Evolutionary conservation across 2,797 vertebrate species (phyloP).

Genomic region (Cyclura pinguis): DNA sequence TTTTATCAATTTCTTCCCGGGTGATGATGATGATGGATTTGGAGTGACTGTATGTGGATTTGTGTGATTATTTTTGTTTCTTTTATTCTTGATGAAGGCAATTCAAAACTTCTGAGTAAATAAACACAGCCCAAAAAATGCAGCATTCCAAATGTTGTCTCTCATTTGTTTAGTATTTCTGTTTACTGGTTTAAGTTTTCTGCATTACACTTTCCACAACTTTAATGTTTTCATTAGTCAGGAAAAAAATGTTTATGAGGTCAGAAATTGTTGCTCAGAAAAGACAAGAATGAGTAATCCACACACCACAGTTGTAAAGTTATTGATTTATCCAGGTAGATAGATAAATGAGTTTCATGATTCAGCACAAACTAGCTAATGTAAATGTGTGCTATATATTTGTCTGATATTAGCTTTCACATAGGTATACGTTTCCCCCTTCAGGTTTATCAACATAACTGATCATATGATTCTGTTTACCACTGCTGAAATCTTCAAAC

Average conservation of each 20-base stretch:
- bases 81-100: not conserved
- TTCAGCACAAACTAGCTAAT: constrained; percentile 58
- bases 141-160: not conserved
- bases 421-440: constrained; percentile 18
- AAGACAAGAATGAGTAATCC: constrained; percentile 27
- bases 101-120: not conserved
- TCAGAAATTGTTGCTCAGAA: constrained; percentile 42
- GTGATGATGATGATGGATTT: no score
- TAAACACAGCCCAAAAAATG: not conserved
- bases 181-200: not conserved
- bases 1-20: not conserved
- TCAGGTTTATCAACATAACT: constrained; percentile 56
- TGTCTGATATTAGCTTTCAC: constrained; percentile 61
- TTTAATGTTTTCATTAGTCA: constrained; percentile 47
- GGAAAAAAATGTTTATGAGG: constrained; percentile 31
- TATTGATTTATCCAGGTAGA: constrained; percentile 40
- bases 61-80: not conserved
- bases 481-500: constrained; percentile 52
- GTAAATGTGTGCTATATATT: constrained; percentile 46
- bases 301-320: constrained; percentile 25
- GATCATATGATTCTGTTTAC: constrained; percentile 57
- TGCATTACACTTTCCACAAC: not conserved
- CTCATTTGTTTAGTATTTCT: not conserved
- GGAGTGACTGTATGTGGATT: not conserved
- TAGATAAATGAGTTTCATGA: constrained; percentile 27